These are phyloP conservation scores for Pedicia rivosa DNA, from an alignment of 2,888 invertebrate species.

Conservation along the genomic window DNA sequence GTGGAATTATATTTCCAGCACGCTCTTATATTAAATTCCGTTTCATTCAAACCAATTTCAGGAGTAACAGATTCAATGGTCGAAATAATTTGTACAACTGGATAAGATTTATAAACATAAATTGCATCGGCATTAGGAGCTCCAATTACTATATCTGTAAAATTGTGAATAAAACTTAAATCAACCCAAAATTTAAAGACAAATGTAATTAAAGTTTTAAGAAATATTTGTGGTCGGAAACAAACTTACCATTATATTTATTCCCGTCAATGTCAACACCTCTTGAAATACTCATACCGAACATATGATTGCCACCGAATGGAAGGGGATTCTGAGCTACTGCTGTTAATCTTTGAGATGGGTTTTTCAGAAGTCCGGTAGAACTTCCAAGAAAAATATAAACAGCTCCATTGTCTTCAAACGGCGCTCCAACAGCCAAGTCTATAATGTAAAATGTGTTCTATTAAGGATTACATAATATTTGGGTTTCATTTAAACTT, in stretches of 20 bases:
- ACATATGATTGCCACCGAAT: slow-evolving; percentile 8
- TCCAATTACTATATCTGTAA: slow-evolving; percentile 16
- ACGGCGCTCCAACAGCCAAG: slow-evolving; percentile 60
- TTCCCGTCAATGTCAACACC: slow-evolving; percentile 22
- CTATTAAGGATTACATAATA: neutral
- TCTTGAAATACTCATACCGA: slow-evolving; percentile 13
- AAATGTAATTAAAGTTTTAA: neutral
- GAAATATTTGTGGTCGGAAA: neutral
- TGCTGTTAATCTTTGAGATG: slow-evolving; percentile 33
- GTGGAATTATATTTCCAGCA: no score
- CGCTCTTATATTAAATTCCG: no score
- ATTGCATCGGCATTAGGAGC: slow-evolving; percentile 19
- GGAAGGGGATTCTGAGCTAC: neutral
- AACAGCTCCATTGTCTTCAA: slow-evolving; percentile 49
- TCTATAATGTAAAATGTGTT: slow-evolving; percentile 4
- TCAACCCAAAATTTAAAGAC: neutral
- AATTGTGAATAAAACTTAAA: no score
- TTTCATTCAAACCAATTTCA: no score
- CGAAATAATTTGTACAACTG: slow-evolving; percentile 13
- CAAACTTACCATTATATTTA: slow-evolving; percentile 5
- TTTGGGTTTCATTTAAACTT: neutral
- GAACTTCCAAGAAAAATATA: slow-evolving; percentile 57
- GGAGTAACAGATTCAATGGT: slow-evolving; percentile 3
- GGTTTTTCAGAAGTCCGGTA: slow-evolving; percentile 38
- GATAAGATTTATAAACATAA: slow-evolving; percentile 18